Base-by-base conservation (phyloP, 2,797 vertebrate species). In the Orestias chungarensis region DNA sequence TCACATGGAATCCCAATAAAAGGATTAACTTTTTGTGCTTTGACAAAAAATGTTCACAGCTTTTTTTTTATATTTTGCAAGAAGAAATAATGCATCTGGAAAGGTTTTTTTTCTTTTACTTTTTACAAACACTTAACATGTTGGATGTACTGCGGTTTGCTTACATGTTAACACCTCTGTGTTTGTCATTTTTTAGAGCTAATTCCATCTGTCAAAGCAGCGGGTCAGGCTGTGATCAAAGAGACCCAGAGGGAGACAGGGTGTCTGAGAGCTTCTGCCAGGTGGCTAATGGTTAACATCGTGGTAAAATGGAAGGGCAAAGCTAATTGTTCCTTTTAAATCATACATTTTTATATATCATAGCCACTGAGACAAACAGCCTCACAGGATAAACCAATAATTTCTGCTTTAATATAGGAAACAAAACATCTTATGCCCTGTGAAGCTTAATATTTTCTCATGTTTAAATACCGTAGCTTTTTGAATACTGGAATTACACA, bases 201-300 rank as follows among this genome's bases (percentile, higher is more conserved):
- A 84, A 83, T 82, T 64, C 71, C 80, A 42, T 77, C 61, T 78
- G 69, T 80, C 20, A 86, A 86, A 90, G 64, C 73, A 90, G 81
- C 81, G 83, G 80, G 85, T 70, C 38, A 43, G 64, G 47, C 79
- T 73, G 82, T 59, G 71, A 78, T 92, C 76, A 92, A 85, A 91
- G 86, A 76, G 67, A 20, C 29, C 31, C 5, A 66, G 61, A 50
- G 68, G 83, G 85, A 87, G 85, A 79, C 79, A 65, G 71, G 40
- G 65, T 79, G 89, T 91, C 88, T 88, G 70, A 79, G 38, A 42
- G 33, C 9, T 49, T 54, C 76, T 72, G 64, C 88, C 92, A 91
- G 91, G 84, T 91, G 90, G 83, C 86, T 87, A 84, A 82, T 87
- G 70, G 80, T 50, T 70, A 88, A 66, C 79, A 81, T 80, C 64